Conservation (phyloP, 2,113 vertebrate species). For the Hippocampus abdominalis region DNA sequence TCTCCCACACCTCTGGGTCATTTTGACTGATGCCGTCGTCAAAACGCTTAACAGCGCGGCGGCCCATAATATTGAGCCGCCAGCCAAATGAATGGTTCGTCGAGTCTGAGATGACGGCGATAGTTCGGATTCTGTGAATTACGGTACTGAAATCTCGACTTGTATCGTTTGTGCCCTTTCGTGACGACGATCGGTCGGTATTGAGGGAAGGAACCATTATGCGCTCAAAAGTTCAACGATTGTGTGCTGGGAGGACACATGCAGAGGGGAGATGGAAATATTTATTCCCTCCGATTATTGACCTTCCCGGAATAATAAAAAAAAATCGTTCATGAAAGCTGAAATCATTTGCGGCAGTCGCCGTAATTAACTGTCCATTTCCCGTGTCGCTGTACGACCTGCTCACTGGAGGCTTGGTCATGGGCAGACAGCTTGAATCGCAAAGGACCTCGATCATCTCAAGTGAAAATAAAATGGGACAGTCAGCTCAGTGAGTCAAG, state of each 20-base stretch:
- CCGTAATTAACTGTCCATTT: constrained; percentile 31
- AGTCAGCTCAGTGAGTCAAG: constrained; percentile 12
- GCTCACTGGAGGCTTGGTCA: constrained; percentile 22
- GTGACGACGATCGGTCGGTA: background rate
- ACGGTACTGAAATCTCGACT: background rate
- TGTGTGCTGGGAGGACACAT: background rate
- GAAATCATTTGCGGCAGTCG: constrained; percentile 24
- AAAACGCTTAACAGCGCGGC: constrained; percentile 13
- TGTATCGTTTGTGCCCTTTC: no score
- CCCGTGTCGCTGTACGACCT: constrained; percentile 2
- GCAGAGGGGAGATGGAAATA: background rate
- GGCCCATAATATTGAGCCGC: constrained; percentile 25
- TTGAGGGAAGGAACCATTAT: background rate
- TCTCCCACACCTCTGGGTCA: constrained; percentile 33
- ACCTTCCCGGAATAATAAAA: constrained; percentile 11
- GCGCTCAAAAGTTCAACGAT: background rate
- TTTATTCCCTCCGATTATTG: background rate
- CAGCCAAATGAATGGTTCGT: constrained; percentile 38
- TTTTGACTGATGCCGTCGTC: constrained; percentile 24
- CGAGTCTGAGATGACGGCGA: constrained; percentile 21
- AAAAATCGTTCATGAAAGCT: constrained; percentile 11
- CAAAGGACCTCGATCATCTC: constrained; percentile 21
- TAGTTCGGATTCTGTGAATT: constrained; percentile 22
- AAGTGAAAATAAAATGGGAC: constrained; percentile 15
- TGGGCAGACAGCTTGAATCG: constrained; percentile 34